phyloP scores from a whole-genome alignment of 2,113 vertebrate genomes.

The Lota lota region DNA sequence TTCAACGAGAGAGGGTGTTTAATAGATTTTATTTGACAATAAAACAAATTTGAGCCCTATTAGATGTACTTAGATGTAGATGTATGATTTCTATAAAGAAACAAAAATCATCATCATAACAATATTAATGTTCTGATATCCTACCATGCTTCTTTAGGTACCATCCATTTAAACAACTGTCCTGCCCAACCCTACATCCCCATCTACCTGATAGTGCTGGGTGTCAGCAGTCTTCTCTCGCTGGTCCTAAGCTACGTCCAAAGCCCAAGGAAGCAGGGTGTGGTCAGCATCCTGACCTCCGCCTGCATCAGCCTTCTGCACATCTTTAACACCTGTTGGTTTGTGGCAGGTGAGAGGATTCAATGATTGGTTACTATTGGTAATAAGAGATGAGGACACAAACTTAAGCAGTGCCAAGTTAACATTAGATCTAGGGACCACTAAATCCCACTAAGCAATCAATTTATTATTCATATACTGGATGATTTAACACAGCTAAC shows the following conservation, averaged over 20 bases:
- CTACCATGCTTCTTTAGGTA: conserved; percentile 27
- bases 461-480: no score
- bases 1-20: background rate
- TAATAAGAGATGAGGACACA: no score
- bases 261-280: background rate
- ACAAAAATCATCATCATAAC: no score
- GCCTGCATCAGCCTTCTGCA: conserved; percentile 12
- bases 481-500: no score
- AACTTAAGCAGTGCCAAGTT: no score
- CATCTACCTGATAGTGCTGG: conserved; percentile 58
- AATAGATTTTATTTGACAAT: background rate
- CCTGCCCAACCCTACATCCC: conserved; percentile 49
- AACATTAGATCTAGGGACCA: no score
- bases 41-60: no score
- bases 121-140: background rate
- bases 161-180: conserved; percentile 29
- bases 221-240: conserved; percentile 31
- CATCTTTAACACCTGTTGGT: conserved; percentile 52
- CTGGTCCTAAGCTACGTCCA: conserved; percentile 42
- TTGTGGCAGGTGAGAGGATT: conserved; percentile 51
- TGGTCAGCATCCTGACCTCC: background rate
- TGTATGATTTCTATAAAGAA: background rate
- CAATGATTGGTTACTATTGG: no score
- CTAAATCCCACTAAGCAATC: no score
- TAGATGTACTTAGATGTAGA: no score